Evolutionary conservation across 2,888 invertebrate genomes (phyloP).

Genomic region (Scaptomyza reducta): DNA sequence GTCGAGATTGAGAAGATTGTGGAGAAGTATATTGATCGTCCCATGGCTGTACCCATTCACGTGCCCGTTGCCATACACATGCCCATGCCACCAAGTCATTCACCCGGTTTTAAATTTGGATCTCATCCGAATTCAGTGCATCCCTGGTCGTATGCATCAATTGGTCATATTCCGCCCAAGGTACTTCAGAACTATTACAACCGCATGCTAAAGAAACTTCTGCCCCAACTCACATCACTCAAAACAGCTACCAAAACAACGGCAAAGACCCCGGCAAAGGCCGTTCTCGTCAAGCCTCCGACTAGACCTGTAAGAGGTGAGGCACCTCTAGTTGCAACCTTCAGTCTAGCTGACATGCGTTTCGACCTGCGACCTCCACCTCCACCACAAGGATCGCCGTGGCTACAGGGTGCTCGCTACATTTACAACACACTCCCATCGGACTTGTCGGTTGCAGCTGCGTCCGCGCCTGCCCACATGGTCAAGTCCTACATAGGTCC

Average conservation of each 20-base stretch:
- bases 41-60: conserved; percentile 84
- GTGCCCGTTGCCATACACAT: conserved; percentile 86
- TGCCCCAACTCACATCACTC: conserved; percentile 64
- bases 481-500: conserved; percentile 82
- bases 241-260: conserved; percentile 33
- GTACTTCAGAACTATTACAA: conserved; percentile 78
- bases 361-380: conserved; percentile 79
- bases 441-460: conserved; percentile 69
- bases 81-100: conserved; percentile 81
- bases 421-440: conserved; percentile 81
- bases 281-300: conserved; percentile 42
- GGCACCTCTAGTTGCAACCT: conserved; percentile 61
- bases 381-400: conserved; percentile 67
- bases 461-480: conserved; percentile 85
- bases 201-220: conserved; percentile 79
- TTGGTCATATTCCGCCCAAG: conserved; percentile 74
- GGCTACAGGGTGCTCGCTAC: conserved; percentile 78
- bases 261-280: conserved; percentile 21
- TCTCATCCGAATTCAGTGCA: conserved; percentile 65
- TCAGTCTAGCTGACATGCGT: conserved; percentile 71
- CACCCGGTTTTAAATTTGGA: conserved; percentile 27
- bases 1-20: conserved; percentile 84
- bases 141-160: conserved; percentile 46
- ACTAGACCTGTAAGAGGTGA: conserved; percentile 55
- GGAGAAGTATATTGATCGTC: conserved; percentile 82